Conservation (phyloP, 2,113 vertebrate genomes). For the Plotosus lineatus region DNA sequence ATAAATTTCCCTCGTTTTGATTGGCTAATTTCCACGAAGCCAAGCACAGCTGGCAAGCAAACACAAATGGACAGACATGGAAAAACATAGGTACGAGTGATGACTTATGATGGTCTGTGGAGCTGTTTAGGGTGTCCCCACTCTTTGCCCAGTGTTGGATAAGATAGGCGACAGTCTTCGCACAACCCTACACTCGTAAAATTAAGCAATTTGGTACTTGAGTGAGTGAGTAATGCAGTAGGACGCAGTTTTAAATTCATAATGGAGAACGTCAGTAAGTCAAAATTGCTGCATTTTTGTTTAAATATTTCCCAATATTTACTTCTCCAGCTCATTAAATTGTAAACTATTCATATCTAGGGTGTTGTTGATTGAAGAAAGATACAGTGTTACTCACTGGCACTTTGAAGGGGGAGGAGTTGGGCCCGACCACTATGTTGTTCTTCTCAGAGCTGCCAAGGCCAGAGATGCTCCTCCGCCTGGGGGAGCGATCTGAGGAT, state of each 20-base stretch:
- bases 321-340: not conserved
- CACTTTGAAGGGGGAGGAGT: conserved; percentile 94
- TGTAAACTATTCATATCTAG: not conserved
- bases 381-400: conserved; percentile 79
- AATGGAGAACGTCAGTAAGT: no score
- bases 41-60: no score
- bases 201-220: not conserved
- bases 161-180: no score
- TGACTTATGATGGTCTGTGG: no score
- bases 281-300: no score
- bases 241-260: not conserved
- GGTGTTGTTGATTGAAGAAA: not conserved
- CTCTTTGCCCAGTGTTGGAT: no score
- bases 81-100: no score
- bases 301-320: not conserved
- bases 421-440: conserved; percentile 80
- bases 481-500: conserved; percentile 88
- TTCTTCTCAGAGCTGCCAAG: conserved; percentile 87
- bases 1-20: no score
- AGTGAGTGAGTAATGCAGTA: not conserved
- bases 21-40: no score
- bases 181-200: no score
- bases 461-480: conserved; percentile 94
- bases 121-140: no score
- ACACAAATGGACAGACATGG: no score